Evolutionary conservation across 2,113 vertebrate species (phyloP).

Genomic region (Malurus elegans): DNA sequence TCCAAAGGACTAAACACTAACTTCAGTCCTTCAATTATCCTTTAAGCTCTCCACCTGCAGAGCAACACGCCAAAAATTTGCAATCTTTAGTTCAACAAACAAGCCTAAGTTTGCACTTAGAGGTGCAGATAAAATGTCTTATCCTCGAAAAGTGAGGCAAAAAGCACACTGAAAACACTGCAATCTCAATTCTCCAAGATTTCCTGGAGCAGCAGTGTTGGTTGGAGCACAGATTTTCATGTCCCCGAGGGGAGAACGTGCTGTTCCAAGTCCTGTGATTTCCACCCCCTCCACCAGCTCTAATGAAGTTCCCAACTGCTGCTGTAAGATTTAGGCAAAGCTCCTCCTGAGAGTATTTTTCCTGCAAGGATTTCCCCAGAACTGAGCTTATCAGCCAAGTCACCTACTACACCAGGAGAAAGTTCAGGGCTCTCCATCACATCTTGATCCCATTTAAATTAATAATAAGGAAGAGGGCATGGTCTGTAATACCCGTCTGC

Average conservation of each 20-base stretch:
- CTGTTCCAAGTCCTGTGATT: neutral
- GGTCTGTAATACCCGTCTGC: neutral
- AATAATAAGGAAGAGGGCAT: neutral
- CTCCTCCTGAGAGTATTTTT: neutral
- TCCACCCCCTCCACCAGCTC: neutral
- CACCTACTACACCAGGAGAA: neutral
- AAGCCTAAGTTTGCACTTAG: neutral
- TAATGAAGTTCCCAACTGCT: neutral
- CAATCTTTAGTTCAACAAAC: neutral
- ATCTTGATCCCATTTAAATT: neutral
- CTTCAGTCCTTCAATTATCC: neutral
- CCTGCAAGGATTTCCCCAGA: neutral
- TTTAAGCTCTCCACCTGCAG: neutral
- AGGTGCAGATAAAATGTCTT: neutral
- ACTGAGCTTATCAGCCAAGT: neutral
- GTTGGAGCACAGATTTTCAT: neutral
- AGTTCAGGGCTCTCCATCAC: neutral
- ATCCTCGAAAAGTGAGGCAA: neutral
- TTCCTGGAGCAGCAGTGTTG: neutral
- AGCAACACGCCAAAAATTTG: neutral
- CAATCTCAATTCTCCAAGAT: neutral
- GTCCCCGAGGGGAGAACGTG: neutral
- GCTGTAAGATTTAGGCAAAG: neutral
- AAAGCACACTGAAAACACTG: neutral
- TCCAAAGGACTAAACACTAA: neutral